Evolutionary conservation across 2,113 vertebrate genomes (phyloP), one percentile per base, ranked within the genome.

Genomic region (Polyodon spathula): DNA sequence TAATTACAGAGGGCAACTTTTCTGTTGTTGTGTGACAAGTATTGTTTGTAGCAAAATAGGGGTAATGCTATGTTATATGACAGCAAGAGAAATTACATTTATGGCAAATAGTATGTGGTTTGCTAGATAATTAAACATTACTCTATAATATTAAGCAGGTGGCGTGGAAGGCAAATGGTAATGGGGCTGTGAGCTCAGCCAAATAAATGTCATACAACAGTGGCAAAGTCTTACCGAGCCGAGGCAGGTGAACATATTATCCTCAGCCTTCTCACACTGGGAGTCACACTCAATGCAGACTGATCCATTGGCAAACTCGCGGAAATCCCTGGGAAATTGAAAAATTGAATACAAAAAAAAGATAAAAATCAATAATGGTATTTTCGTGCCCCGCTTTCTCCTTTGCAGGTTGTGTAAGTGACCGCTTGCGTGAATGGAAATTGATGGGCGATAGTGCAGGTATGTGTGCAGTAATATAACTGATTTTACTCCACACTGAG

Each of bases 201-300:
- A 2, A 27, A 27, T 27, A 27, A 27, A 27, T 27, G 3, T 27
- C 27, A 27, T 27, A 27, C 10, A 39, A 58, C 44, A 17, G 37
- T 40, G 6, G 5, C 14, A 27, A 27, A 27, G 27, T 62, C 89
- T 93, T 86, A 98, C 96, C 85, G 86, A 86, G 53, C 94, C 95
- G 0, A 89, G 84, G 76, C 96, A 98, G 0, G 94, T 96, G 68
- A 90, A 74, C 56, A 81, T 78, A 60, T 85, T 86, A 0, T 89
- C 91, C 43, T 93, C 89, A 78, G 91, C 90, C 79, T 88, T 93
- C 67, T 97, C 92, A 63, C 96, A 98, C 74, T 98, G 95, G 3
- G 84, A 76, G 66, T 98, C 94, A 62, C 96, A 98, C 63, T 93
- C 91, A 66, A 97, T 77, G 4, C 96, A 98, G 40, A 92, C 72